phyloP scores from a whole-genome alignment of 2,113 vertebrate genomes.

The Shinisaurus crocodilurus region DNA sequence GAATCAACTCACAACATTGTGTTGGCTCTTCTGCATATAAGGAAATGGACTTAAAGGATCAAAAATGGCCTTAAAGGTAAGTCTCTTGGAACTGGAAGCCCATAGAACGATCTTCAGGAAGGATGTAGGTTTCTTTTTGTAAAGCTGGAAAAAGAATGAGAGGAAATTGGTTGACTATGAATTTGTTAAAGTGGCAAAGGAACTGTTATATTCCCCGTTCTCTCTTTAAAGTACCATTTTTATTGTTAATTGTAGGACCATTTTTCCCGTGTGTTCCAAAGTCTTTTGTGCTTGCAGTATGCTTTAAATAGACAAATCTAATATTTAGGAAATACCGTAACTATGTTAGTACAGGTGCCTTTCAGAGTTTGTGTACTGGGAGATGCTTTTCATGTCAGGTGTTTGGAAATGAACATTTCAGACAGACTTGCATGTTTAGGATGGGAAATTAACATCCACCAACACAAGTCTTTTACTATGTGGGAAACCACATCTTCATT shows the following conservation, averaged over 20 bases:
- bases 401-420: constrained; percentile 4
- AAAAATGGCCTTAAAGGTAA: constrained; percentile 49
- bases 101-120: constrained; percentile 73
- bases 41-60: constrained; percentile 23
- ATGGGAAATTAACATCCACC: constrained; percentile 21
- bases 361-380: constrained; percentile 28
- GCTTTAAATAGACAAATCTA: constrained; percentile 41
- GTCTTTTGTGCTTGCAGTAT: constrained; percentile 27
- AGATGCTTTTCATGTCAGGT: background rate
- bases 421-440: background rate
- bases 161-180: constrained; percentile 74
- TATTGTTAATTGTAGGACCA: constrained; percentile 60
- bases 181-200: constrained; percentile 71
- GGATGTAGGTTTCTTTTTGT: constrained; percentile 76
- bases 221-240: constrained; percentile 63
- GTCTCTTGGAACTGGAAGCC: constrained; percentile 55
- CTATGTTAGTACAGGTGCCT: constrained; percentile 39
- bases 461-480: constrained; percentile 22
- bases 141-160: constrained; percentile 78
- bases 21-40: constrained; percentile 52
- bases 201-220: constrained; percentile 67
- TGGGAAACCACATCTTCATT: constrained; percentile 24
- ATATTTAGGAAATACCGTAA: background rate
- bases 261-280: constrained; percentile 27
- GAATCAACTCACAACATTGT: constrained; percentile 28